Evolutionary conservation across 2,888 invertebrate genomes (phyloP), one percentile per base, ranked within the genome.

Genomic region (Polydrusus pterygomalis): DNA sequence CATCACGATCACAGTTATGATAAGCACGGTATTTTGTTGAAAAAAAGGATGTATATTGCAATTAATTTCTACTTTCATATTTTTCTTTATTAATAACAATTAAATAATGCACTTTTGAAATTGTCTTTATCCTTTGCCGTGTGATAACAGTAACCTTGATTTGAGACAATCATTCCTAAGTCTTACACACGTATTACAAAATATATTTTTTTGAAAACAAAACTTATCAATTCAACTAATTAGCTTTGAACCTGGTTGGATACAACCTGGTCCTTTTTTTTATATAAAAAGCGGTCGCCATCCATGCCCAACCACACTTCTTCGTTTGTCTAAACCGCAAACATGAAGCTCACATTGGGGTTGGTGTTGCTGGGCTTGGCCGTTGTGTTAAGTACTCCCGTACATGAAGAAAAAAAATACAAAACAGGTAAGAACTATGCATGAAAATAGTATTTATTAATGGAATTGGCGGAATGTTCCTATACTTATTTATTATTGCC

Each of bases 391-490:
- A 58, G 70, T 30, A 67, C 15, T 51, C 77, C 77, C n/a, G 68
- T 73, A 38, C 69, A 74, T 1, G 71, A 65, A 1, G 60, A 34
- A 7, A 18, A 38, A 25, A 68, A 58, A 15, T 69, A 69, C 51
- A 73, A 68, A 49, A 76, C 72, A 58, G 76, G 76, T 76, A 73
- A 76, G 73, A 49, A 17, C 17, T 15, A 17, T 30, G 30, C 13
- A 30, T n/a, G n/a, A n/a, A n/a, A n/a, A n/a, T n/a, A n/a, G n/a
- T n/a, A 56, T 30, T 30, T 9, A 43, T 43, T 34, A 9, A 34
- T 10, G 2, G 5, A 25, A 25, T 25, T 1, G n/a, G n/a, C n/a
- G n/a, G n/a, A n/a, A n/a, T n/a, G n/a, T n/a, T n/a, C n/a, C n/a
- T n/a, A n/a, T n/a, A n/a, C n/a, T n/a, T n/a, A n/a, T n/a, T n/a